A percentile compares a stretch with the other conserved stretches of the same genome.
Conservation (phyloP, 2,888 invertebrate species). For the Chesias legatella region DNA sequence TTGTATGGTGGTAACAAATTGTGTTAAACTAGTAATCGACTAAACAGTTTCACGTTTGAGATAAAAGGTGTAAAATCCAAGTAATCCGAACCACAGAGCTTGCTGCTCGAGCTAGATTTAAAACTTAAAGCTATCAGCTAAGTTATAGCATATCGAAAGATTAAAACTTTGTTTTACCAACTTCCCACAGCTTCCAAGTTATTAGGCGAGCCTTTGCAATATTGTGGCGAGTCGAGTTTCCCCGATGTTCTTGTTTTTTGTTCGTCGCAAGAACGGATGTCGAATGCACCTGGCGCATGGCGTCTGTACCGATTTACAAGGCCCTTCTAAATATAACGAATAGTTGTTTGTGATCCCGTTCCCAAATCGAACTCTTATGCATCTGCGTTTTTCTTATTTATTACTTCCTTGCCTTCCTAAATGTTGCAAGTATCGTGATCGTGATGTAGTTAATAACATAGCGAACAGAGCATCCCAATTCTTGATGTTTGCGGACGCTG, state of each 20-base stretch:
- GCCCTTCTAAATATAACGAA: constrained; percentile 28
- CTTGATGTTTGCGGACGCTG: constrained; percentile 28
- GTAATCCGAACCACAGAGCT: constrained; percentile 13
- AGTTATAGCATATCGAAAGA: constrained; percentile 25
- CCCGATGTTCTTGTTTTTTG: constrained; percentile 49
- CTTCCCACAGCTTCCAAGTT: constrained; percentile 22
- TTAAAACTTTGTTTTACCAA: constrained; percentile 28
- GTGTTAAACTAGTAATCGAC: background rate
- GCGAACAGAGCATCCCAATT: constrained; percentile 31
- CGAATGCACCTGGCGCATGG: constrained; percentile 72
- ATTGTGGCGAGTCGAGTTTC: constrained; percentile 40
- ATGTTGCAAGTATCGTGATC: constrained; percentile 15
- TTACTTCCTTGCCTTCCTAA: constrained; percentile 5
- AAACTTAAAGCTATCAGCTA: constrained; percentile 22
- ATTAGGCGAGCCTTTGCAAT: constrained; percentile 34
- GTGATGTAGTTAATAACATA: constrained; percentile 31
- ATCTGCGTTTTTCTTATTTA: constrained; percentile 6
- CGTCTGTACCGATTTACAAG: constrained; percentile 41
- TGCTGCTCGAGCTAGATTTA: constrained; percentile 18
- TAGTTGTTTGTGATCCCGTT: constrained; percentile 29
- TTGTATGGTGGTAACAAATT: constrained; percentile 8
- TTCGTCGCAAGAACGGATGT: constrained; percentile 55
- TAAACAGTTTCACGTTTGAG: constrained; percentile 6
- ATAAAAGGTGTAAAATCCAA: constrained; percentile 13
- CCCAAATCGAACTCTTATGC: constrained; percentile 7